Conservation (phyloP, 1,140 invertebrate species). For the Eupeodes corollae region DNA sequence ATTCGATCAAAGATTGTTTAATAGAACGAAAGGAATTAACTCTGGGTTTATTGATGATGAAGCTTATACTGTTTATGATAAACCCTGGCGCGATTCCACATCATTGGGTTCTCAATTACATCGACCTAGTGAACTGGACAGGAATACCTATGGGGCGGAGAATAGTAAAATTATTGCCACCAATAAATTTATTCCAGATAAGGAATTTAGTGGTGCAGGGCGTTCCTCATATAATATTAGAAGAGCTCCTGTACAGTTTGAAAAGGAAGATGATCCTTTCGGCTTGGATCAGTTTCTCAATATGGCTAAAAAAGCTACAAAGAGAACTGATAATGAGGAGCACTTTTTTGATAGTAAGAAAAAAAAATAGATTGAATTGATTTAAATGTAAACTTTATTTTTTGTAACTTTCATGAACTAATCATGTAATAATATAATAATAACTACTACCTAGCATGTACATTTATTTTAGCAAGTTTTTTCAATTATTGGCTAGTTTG, state of each 20-base stretch:
- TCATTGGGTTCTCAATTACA: conserved; percentile 84
- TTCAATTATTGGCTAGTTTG: too few species aligned
- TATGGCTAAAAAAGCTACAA: conserved; percentile 75
- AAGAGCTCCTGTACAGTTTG: conserved; percentile 94
- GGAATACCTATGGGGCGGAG: conserved; percentile 84
- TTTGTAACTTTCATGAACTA: too few species aligned
- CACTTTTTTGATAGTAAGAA: too few species aligned
- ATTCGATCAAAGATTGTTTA: conserved; percentile 94
- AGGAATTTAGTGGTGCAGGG: conserved; percentile 88
- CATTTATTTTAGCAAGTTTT: too few species aligned
- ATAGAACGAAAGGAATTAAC: conserved; percentile 90
- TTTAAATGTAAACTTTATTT: too few species aligned
- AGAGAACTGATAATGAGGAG: conserved; percentile 23
- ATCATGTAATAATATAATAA: too few species aligned
- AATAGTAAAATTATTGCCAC: conserved; percentile 77
- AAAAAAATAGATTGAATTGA: too few species aligned
- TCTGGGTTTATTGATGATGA: conserved; percentile 97
- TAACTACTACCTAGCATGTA: too few species aligned
- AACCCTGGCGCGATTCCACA: conserved; percentile 77
- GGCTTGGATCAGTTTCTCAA: conserved; percentile 96
- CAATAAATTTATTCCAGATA: conserved; percentile 91
- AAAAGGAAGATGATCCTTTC: conserved; percentile 91
- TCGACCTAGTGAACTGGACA: conserved; percentile 79
- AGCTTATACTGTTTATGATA: conserved; percentile 95
- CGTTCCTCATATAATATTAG: conserved; percentile 46